Evolutionary conservation across 1,140 invertebrate species (phyloP).

Genomic region (Meloidogyne floridensis): DNA sequence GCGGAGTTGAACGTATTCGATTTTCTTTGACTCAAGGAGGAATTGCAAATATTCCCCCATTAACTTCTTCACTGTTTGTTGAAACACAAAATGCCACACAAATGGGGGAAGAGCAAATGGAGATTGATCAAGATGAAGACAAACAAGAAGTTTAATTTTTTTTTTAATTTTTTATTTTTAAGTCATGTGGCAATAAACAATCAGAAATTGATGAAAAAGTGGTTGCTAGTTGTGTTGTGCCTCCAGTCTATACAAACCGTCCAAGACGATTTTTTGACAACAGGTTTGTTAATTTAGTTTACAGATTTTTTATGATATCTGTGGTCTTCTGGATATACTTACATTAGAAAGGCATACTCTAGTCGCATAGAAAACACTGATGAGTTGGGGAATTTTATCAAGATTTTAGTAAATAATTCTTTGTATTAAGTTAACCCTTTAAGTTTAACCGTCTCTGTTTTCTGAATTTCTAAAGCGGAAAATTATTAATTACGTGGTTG

Average conservation of each 20-base stretch:
- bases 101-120: slow-evolving; percentile 8
- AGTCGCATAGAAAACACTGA: too few species aligned
- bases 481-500: too few species aligned
- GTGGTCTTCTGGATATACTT: too few species aligned
- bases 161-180: neutral
- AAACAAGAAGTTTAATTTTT: slow-evolving; percentile 13
- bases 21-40: slow-evolving; percentile 32
- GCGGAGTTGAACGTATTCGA: slow-evolving; percentile 36
- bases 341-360: too few species aligned
- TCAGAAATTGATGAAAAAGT: slow-evolving; percentile 26
- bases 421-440: too few species aligned
- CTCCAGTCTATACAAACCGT: slow-evolving; percentile 22
- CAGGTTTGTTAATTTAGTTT: slow-evolving; percentile 16
- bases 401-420: too few species aligned
- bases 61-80: slow-evolving; percentile 15
- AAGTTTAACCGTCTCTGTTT: too few species aligned
- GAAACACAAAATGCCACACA: neutral
- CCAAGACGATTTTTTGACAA: slow-evolving; percentile 37
- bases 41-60: neutral
- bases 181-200: neutral
- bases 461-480: too few species aligned
- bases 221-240: slow-evolving; percentile 26
- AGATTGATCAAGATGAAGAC: slow-evolving; percentile 26
- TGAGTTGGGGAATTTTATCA: too few species aligned
- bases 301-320: too few species aligned